Percentiles rank a stretch among this genome's conserved stretches.
These are phyloP conservation scores for Lagorchestes hirsutus DNA, from an alignment of 2,797 vertebrate species.

Conservation along the genomic window DNA sequence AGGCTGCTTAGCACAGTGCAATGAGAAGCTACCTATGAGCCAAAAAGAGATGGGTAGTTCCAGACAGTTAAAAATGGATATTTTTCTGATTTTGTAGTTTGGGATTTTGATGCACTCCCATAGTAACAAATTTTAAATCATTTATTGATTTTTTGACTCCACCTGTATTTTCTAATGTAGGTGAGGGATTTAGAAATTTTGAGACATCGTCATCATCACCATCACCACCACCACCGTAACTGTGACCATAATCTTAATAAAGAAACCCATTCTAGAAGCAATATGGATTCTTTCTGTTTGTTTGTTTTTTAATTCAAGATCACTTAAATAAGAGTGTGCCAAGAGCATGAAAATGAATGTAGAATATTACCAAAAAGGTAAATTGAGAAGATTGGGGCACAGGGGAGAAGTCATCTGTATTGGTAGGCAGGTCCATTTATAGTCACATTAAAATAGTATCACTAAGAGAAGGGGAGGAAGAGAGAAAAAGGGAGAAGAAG, in stretches of 20 bases:
- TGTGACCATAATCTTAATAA: neutral
- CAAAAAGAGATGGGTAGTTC: neutral
- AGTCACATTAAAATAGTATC: neutral
- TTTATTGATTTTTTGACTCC: neutral
- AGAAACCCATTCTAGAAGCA: neutral
- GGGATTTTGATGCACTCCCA: neutral
- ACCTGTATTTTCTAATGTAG: neutral
- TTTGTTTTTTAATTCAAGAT: neutral
- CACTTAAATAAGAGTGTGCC: neutral
- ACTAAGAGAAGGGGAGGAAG: neutral
- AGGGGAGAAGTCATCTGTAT: neutral
- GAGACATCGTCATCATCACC: neutral
- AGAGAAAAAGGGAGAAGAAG: neutral
- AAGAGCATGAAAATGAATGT: neutral
- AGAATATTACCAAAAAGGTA: neutral
- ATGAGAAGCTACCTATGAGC: neutral
- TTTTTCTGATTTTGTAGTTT: neutral
- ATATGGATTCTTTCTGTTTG: too few species aligned
- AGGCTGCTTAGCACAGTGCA: neutral
- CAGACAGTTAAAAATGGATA: neutral
- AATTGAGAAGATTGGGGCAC: fast-evolving
- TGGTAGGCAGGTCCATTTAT: neutral
- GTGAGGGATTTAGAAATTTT: neutral
- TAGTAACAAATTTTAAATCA: neutral
- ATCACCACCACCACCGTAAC: neutral